These are phyloP conservation scores for Dicyrtomina minuta DNA, from an alignment of 2,888 invertebrate species.

Conservation along the genomic window DNA sequence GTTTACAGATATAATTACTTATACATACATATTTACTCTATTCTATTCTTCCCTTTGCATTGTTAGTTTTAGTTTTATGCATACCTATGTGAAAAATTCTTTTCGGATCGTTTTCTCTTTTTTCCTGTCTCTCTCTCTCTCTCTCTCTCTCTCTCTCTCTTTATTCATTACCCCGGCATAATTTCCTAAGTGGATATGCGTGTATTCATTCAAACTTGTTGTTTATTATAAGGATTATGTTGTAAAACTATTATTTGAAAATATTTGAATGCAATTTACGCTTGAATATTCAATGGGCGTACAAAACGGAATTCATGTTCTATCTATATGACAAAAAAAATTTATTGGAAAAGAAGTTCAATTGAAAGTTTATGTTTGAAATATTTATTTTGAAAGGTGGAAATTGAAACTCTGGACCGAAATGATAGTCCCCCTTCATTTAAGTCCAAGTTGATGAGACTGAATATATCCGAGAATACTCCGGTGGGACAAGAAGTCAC, in stretches of 20 bases:
- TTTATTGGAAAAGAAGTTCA: no score
- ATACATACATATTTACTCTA: no score
- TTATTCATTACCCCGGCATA: conserved; percentile 22
- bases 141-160: background rate
- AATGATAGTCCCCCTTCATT: conserved; percentile 94
- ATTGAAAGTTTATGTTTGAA: background rate
- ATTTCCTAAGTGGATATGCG: conserved; percentile 31
- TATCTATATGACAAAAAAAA: no score
- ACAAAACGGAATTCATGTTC: conserved; percentile 31
- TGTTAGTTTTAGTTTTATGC: background rate
- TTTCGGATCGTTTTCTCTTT: conserved; percentile 17
- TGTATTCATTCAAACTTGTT: conserved; percentile 24
- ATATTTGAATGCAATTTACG: conserved; percentile 26
- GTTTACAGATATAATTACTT: no score
- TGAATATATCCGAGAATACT: conserved; percentile 80
- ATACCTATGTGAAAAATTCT: conserved; percentile 22
- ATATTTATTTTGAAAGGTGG: conserved; percentile 39
- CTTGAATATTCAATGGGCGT: conserved; percentile 12
- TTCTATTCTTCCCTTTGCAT: background rate
- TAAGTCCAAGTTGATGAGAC: conserved; percentile 70
- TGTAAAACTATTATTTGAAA: conserved; percentile 28
- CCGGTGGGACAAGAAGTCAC: conserved; percentile 78
- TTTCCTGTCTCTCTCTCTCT: background rate
- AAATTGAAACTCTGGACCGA: conserved; percentile 66
- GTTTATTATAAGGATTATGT: conserved; percentile 29